Percentiles rank a stretch among this genome's conserved stretches.
These are phyloP conservation scores for Lagenorhynchus albirostris DNA, from an alignment of 2,113 vertebrate genomes.

Conservation along the genomic window DNA sequence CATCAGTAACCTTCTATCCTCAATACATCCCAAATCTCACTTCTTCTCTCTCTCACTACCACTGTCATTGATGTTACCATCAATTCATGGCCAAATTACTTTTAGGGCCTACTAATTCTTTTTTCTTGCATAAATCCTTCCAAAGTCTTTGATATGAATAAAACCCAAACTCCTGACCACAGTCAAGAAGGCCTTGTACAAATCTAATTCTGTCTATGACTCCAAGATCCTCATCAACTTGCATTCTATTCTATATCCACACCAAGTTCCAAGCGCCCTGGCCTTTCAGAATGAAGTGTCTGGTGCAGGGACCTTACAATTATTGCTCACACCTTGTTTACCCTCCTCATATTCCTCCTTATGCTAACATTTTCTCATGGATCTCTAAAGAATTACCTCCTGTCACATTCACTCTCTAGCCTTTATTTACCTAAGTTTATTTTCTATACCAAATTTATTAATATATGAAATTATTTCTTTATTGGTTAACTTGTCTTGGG, in stretches of 20 bases:
- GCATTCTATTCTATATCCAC: background rate
- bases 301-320: background rate
- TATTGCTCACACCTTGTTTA: background rate
- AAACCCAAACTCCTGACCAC: background rate
- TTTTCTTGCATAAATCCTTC: background rate
- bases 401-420: background rate
- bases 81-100: background rate
- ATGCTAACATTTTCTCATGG: background rate
- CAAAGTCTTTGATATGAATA: background rate
- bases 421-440: background rate
- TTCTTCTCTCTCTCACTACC: background rate
- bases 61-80: background rate
- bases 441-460: background rate
- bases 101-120: background rate
- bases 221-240: background rate
- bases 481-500: background rate
- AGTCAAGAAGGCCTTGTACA: background rate
- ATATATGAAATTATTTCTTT: background rate
- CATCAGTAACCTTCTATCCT: background rate
- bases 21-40: background rate
- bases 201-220: background rate
- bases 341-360: background rate
- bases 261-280: background rate
- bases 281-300: background rate
- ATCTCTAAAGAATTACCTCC: background rate